A percentile compares a stretch with the other conserved stretches of the same genome.
Conservation (phyloP, 2,797 vertebrate genomes). For the Furcifer pardalis region DNA sequence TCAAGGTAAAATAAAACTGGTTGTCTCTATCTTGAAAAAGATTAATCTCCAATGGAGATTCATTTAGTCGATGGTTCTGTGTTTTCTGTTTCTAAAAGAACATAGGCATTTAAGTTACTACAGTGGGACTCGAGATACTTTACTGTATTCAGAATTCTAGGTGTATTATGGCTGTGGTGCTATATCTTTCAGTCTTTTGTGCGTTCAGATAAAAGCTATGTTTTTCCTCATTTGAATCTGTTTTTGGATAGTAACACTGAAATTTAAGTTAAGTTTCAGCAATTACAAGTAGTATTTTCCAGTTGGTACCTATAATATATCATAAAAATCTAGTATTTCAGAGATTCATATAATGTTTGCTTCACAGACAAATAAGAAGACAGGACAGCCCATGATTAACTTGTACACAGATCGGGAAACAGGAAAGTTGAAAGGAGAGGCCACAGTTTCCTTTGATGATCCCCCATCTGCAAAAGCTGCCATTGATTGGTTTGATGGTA, state of each 20-base stretch:
- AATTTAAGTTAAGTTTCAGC: background rate
- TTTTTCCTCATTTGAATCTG: background rate
- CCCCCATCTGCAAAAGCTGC: conserved; percentile 91
- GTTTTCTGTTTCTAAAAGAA: background rate
- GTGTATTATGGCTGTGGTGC: too few species aligned
- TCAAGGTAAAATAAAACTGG: conserved; percentile 79
- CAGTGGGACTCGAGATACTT: background rate
- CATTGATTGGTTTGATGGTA: conserved; percentile 93
- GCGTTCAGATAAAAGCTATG: background rate
- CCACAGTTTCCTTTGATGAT: conserved; percentile 91
- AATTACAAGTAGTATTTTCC: background rate
- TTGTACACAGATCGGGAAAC: conserved; percentile 91
- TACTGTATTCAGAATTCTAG: background rate
- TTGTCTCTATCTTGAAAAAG: background rate
- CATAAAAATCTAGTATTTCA: background rate
- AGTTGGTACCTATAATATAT: background rate
- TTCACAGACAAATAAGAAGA: conserved; percentile 89
- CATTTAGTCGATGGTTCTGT: background rate
- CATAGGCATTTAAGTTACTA: too few species aligned
- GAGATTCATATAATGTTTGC: background rate
- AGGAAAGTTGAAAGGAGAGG: conserved; percentile 91
- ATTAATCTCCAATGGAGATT: background rate
- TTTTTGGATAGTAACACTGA: background rate
- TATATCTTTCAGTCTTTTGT: too few species aligned
- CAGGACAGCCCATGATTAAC: conserved; percentile 91